phyloP scores from a whole-genome alignment of 2,888 invertebrate genomes.

The Phrixothrix hirtus region DNA sequence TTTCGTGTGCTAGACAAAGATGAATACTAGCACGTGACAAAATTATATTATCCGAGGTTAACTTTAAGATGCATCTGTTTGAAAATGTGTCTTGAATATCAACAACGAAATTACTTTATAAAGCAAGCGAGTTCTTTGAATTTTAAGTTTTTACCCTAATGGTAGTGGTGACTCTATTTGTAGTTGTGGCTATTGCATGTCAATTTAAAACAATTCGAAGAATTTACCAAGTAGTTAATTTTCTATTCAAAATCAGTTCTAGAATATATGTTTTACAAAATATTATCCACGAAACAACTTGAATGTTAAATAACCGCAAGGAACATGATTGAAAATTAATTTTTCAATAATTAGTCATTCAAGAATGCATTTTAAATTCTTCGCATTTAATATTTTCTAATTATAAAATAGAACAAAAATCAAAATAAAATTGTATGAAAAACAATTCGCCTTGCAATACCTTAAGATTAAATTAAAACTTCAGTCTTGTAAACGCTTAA shows the following conservation, averaged over 20 bases:
- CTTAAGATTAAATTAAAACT: constrained; percentile 13
- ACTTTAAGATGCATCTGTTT: constrained; percentile 34
- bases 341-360: no score
- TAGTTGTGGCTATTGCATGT: constrained; percentile 14
- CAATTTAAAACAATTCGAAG: constrained; percentile 22
- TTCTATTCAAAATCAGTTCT: constrained; percentile 12
- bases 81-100: constrained; percentile 31
- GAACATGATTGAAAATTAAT: no score
- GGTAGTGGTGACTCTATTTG: constrained; percentile 21
- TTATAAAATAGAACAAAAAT: no score
- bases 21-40: constrained; percentile 25
- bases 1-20: constrained; percentile 24
- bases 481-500: constrained; percentile 11
- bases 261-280: no score
- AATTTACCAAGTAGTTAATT: constrained; percentile 10
- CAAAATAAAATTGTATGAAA: no score
- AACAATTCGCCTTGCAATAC: no score
- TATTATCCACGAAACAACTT: no score
- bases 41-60: constrained; percentile 28
- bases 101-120: constrained; percentile 30
- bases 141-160: constrained; percentile 20
- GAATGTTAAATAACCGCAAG: no score
- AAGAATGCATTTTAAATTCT: no score
- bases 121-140: constrained; percentile 24
- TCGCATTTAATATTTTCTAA: no score